Conservation (phyloP, 1,140 invertebrate genomes). For the Aphis gossypii region DNA sequence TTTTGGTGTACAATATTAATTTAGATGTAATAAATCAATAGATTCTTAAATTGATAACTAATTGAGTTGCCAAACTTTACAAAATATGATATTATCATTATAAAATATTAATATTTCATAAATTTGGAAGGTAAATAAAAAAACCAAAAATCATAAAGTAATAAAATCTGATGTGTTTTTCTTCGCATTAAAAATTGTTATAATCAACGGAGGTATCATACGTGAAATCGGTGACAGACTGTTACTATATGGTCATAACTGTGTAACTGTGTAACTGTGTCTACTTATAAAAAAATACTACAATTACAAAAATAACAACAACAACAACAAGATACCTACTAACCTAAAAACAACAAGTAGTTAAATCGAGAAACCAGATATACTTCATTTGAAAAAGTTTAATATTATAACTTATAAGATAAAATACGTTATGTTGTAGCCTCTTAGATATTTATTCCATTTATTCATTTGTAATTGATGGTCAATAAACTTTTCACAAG, state of each 20-base stretch:
- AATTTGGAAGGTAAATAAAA: neutral
- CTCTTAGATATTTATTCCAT: too few relatives aligned
- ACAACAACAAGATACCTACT: constrained; percentile 3
- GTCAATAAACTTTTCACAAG: neutral
- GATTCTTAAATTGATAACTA: neutral
- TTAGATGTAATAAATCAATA: neutral
- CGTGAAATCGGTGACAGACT: neutral
- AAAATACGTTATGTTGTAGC: neutral
- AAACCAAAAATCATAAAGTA: neutral
- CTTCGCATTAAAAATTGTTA: neutral
- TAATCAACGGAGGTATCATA: neutral
- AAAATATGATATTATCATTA: neutral
- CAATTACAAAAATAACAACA: neutral
- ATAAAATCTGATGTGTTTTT: neutral
- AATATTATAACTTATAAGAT: neutral
- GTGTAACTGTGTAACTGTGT: neutral
- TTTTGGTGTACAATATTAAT: neutral
- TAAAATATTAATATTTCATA: neutral
- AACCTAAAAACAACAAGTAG: neutral
- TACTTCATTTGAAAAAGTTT: neutral
- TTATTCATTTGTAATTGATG: neutral
- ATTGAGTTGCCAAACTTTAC: neutral
- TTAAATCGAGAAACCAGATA: neutral
- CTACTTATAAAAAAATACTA: neutral
- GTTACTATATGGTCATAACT: neutral